A percentile compares a stretch with the other conserved stretches of the same genome.
Evolutionary conservation across 2,113 vertebrate species (phyloP).

Genomic region (Actenoides hombroni): DNA sequence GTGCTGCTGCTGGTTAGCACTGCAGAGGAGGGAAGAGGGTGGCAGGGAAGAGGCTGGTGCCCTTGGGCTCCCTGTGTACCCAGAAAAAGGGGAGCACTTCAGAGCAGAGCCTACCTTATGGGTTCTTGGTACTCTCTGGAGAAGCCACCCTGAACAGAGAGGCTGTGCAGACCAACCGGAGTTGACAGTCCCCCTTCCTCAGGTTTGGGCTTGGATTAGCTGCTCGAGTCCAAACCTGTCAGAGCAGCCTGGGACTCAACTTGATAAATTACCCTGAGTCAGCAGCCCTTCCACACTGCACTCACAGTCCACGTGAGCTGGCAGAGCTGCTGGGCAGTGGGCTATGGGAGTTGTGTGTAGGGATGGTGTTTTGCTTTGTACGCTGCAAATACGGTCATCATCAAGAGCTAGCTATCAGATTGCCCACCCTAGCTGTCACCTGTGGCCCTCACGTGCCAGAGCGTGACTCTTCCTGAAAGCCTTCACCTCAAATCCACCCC

Average conservation of each 20-base stretch:
- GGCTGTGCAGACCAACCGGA: background rate
- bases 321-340: background rate
- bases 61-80: background rate
- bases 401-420: background rate
- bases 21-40: rapidly evolving
- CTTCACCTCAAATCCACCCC: background rate
- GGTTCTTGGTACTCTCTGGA: background rate
- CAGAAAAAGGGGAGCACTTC: background rate
- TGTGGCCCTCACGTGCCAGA: background rate
- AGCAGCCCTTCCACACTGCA: rapidly evolving
- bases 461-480: background rate
- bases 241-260: background rate
- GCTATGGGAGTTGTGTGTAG: rapidly evolving
- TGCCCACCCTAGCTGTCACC: background rate
- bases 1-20: background rate
- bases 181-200: background rate
- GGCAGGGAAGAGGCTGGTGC: background rate
- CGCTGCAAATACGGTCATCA: background rate
- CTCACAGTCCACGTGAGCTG: background rate
- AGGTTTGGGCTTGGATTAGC: background rate
- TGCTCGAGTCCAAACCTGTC: background rate
- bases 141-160: background rate
- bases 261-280: background rate
- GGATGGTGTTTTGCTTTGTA: background rate
- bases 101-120: background rate